phyloP scores from a whole-genome alignment of 2,888 invertebrate genomes.

The Stenotaenia linearis region DNA sequence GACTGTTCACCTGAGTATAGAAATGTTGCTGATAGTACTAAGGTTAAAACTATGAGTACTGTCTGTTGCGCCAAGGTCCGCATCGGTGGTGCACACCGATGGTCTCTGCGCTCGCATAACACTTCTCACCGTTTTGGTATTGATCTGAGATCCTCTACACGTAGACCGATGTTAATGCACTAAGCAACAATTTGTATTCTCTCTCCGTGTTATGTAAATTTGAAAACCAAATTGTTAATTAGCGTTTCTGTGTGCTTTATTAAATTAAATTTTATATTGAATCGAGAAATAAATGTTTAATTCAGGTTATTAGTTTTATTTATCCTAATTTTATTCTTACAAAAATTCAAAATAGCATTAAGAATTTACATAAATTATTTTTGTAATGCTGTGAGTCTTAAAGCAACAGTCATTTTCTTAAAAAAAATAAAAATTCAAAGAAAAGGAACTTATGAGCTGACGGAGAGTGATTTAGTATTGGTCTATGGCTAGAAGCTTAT shows the following conservation, averaged over 20 bases:
- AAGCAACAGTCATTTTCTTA: too few species aligned
- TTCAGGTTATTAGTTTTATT: too few species aligned
- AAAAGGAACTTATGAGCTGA: not conserved
- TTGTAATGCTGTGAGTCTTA: too few species aligned
- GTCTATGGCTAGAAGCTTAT: not conserved
- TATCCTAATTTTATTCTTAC: too few species aligned
- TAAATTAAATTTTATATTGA: not conserved
- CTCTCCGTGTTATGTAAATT: not conserved
- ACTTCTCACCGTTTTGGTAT: conserved; percentile 1
- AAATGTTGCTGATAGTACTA: not conserved
- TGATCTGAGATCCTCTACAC: not conserved
- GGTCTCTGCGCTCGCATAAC: not conserved
- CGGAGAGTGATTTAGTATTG: not conserved
- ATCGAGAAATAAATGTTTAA: too few species aligned
- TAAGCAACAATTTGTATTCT: not conserved
- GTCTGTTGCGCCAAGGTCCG: conserved; percentile 14
- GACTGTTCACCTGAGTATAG: not conserved
- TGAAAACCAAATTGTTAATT: not conserved
- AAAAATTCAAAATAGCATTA: not conserved
- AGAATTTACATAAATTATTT: not conserved
- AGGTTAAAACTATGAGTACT: not conserved
- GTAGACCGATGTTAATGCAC: not conserved
- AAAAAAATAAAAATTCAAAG: not conserved
- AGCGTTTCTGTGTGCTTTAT: not conserved
- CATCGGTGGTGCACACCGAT: conserved; percentile 19